phyloP scores from a whole-genome alignment of 2,888 invertebrate species.

The Steromphala cineraria region DNA sequence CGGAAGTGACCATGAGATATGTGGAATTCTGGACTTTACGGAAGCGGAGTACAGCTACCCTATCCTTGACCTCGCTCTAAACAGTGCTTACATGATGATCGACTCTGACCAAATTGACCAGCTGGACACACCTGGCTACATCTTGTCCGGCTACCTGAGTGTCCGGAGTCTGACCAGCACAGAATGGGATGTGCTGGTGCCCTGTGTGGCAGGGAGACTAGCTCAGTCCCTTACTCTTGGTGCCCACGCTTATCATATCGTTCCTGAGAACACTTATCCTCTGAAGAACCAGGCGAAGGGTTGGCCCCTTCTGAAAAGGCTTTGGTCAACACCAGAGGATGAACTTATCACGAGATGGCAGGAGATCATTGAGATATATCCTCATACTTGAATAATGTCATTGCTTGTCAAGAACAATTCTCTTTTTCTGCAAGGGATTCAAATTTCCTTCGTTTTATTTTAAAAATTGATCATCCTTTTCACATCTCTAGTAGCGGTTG shows the following conservation, averaged over 20 bases:
- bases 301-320: conserved; percentile 59
- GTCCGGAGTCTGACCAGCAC: conserved; percentile 80
- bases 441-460: too few relatives aligned
- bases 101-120: conserved; percentile 79
- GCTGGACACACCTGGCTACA: conserved; percentile 75
- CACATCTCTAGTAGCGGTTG: too few relatives aligned
- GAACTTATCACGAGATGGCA: conserved; percentile 38
- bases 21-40: conserved; percentile 89
- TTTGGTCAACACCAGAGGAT: conserved; percentile 50
- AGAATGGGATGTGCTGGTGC: conserved; percentile 83
- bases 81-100: conserved; percentile 87
- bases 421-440: too few relatives aligned
- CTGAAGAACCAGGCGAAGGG: conserved; percentile 79
- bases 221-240: conserved; percentile 90
- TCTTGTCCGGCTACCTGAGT: conserved; percentile 86
- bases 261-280: conserved; percentile 88
- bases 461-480: too few relatives aligned
- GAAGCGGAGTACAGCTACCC: conserved; percentile 84
- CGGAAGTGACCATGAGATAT: conserved; percentile 78
- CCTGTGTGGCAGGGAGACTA: conserved; percentile 85
- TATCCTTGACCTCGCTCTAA: conserved; percentile 88
- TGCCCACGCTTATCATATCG: conserved; percentile 83
- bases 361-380: conserved; percentile 6
- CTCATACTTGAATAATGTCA: too few relatives aligned
- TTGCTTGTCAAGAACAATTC: too few relatives aligned